Evolutionary conservation across 2,888 invertebrate genomes (phyloP).

Genomic region (Kryphioiulus occultus): DNA sequence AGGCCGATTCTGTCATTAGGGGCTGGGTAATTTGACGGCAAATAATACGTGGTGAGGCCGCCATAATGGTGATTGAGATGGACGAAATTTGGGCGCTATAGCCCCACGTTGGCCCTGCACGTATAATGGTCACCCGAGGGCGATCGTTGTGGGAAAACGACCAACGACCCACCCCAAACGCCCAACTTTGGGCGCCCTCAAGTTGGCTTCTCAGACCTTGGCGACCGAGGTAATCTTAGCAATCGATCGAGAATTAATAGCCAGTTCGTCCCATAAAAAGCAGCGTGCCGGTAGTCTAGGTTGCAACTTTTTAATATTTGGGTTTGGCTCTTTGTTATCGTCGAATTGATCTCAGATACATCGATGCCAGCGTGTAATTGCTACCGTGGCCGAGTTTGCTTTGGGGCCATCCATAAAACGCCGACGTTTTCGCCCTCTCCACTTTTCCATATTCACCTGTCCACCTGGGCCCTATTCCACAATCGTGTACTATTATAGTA

Average conservation of each 20-base stretch:
- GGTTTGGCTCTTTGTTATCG: background rate
- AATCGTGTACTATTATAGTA: no score
- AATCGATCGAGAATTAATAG: conserved; percentile 5
- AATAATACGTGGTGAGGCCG: conserved; percentile 5
- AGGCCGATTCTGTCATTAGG: conserved; percentile 5
- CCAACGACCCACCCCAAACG: conserved; percentile 5
- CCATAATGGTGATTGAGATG: background rate
- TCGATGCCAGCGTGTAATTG: background rate
- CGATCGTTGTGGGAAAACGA: background rate
- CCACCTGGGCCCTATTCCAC: no score
- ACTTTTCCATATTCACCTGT: no score
- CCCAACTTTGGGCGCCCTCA: background rate
- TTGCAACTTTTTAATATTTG: background rate
- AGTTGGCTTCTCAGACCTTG: background rate
- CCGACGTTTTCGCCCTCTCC: background rate
- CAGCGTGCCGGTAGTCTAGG: background rate
- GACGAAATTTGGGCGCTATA: background rate
- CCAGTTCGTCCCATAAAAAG: background rate
- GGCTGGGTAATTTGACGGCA: background rate
- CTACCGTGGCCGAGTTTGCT: background rate
- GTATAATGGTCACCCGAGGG: background rate
- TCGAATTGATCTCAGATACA: background rate
- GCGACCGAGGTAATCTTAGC: background rate
- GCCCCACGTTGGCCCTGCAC: background rate
- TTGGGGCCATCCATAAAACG: background rate